Evolutionary conservation across 2,888 invertebrate species (phyloP), one percentile per base, ranked within the genome.

Genomic region (Lasioglossum leucozonium): DNA sequence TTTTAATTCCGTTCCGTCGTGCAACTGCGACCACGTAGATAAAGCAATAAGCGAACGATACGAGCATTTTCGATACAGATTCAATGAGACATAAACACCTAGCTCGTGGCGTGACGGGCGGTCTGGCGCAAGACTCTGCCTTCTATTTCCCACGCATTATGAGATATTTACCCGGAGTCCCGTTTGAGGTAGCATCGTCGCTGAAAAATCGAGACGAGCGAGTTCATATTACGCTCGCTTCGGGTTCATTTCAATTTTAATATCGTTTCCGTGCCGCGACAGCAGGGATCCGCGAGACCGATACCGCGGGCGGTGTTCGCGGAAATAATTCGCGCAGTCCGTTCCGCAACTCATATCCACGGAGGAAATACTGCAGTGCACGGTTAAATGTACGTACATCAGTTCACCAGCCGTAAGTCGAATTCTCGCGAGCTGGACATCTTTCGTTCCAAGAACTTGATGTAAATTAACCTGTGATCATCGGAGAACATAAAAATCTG

Each of bases 321-420:
- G 62, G 77, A 72, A 74, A 86, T 84, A 86, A 84, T 88, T 84
- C 79, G 78, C 77, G 71, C 77, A 67, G 82, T 82, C 76, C 85
- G 77, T 87, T 87, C 72, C 62, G 74, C 77, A 81, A 84, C 75
- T 84, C 79, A 73, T 67, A 81, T 79, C 77, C 58, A 47, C 16
- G 37, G 40, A 16, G 26, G 34, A 74, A 75, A 51, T n/a, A 11
- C 8, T 0, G 10, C 22, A 51, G 22, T 11, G 11, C 55, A 11
- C n/a, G n/a, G 11, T 55, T n/a, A 55, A 55, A 11, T n/a, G 55
- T n/a, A 55, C 55, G 55, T n/a, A 55, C 55, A 11, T n/a, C 55
- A 1, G 22, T 55, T 55, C 55, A 11, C 3, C 4, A n/a, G n/a
- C 4, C 4, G 4, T 10, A 51, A 51, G 22, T 22, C 18, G 2